Evolutionary conservation across 2,888 invertebrate genomes (phyloP), one percentile per base, ranked within the genome.

Genomic region (Melanostoma scalare): DNA sequence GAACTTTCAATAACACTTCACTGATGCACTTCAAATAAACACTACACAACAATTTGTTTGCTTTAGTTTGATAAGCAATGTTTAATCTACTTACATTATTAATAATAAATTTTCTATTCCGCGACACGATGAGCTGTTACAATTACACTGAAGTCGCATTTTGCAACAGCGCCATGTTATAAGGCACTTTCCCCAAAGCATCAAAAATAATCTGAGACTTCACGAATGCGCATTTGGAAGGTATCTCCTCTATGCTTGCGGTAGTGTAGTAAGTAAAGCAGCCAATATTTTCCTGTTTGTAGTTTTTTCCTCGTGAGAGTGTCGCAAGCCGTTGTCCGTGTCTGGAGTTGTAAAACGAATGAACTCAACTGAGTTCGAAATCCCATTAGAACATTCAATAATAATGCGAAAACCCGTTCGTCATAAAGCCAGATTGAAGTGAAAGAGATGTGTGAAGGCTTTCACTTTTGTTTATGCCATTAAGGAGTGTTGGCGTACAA

Each of bases 141-240:
- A 79, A 76, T 74, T 82, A 80, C 76, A 86, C 86, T 86, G 86
- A 86, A 77, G 69, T 73, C 38, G 72, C 53, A 82, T 67, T 72
- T 55, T 69, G 73, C 58, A 74, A 79, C 58, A 58, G 79, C 82
- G 73, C 76, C 74, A 85, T 52, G 85, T 86, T 86, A 86, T 86
- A 86, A 85, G 76, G 76, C 85, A 86, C 86, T 86, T 86, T 86
- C 86, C 74, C 86, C 69, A 73, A 46, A 79, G 61, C 55, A 42
- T 50, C 52, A 48, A 68, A 56, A 63, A 58, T 58, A 56, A 35
- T 31, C 38, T 4, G 3, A 46, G 10, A 46, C 55, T 35, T 35
- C 55, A 46, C 36, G 53, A 36, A 55, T 48, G 48, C 52, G 20
- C 48, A 9, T 40, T 50, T 9, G 30, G 20, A 72, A 72, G 60